Evolutionary conservation across 2,888 invertebrate genomes (phyloP).

Genomic region (Nemoura dubitans): DNA sequence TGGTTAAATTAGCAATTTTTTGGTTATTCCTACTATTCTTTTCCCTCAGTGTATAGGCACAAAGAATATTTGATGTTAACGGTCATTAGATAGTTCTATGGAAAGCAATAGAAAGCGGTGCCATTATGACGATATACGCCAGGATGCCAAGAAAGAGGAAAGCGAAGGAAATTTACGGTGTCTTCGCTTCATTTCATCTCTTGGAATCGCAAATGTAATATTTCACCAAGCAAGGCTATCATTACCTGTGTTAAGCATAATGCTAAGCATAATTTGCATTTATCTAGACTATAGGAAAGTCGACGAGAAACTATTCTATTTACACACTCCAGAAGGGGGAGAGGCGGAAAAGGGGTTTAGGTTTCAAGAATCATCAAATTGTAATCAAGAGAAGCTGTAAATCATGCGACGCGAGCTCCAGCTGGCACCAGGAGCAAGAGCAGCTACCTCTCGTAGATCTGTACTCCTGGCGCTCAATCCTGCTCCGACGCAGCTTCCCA

Average conservation of each 20-base stretch:
- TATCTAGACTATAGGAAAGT: not conserved
- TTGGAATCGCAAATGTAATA: not conserved
- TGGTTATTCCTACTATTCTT: too few species aligned
- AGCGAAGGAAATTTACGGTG: not conserved
- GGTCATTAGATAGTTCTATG: too few species aligned
- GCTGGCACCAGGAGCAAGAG: conserved; percentile 2
- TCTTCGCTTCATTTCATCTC: not conserved
- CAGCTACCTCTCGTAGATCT: not conserved
- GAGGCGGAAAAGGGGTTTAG: not conserved
- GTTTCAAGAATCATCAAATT: conserved; percentile 37
- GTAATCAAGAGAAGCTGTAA: conserved; percentile 31
- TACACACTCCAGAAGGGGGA: conserved; percentile 23
- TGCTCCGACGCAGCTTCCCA: too few species aligned
- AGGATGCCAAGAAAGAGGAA: too few species aligned
- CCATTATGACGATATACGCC: too few species aligned
- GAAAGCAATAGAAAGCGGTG: too few species aligned
- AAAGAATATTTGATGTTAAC: too few species aligned
- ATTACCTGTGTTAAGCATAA: not conserved
- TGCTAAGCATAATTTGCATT: not conserved
- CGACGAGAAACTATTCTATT: conserved; percentile 21
- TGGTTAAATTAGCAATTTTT: too few species aligned
- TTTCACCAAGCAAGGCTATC: not conserved
- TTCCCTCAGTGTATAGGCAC: too few species aligned
- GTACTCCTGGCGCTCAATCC: not conserved
- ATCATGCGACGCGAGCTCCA: conserved; percentile 1